phyloP scores from a whole-genome alignment of 2,888 invertebrate species.

The Bibio marci region DNA sequence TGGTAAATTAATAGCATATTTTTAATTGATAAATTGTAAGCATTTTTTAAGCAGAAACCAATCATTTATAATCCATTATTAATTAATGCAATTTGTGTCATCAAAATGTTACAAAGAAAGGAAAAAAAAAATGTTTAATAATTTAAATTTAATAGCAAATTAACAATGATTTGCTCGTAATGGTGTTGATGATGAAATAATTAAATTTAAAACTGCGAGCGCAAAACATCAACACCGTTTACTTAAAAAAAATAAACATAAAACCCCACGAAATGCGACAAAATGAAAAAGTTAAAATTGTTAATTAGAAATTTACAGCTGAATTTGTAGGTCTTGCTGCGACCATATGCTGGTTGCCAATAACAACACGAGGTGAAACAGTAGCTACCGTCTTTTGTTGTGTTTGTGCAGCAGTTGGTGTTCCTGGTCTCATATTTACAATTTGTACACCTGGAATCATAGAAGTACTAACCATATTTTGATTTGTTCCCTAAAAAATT shows the following conservation, averaged over 20 bases:
- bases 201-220: no score
- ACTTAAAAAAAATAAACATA: no score
- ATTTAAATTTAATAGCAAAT: constrained; percentile 5
- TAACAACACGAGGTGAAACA: constrained; percentile 66
- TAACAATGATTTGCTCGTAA: constrained; percentile 2
- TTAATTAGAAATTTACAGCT: constrained; percentile 28
- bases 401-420: constrained; percentile 42
- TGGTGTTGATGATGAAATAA: neutral
- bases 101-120: no score
- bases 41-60: no score
- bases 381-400: constrained; percentile 61
- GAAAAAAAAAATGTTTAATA: no score
- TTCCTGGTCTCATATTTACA: constrained; percentile 64
- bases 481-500: constrained; percentile 31
- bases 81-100: no score
- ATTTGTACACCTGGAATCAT: constrained; percentile 68
- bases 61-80: no score
- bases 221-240: no score
- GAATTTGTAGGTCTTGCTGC: constrained; percentile 67
- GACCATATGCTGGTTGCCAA: constrained; percentile 66
- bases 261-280: no score
- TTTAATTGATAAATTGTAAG: no score
- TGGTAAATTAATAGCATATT: no score
- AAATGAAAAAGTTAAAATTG: neutral
- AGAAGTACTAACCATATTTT: constrained; percentile 42